phyloP scores from a whole-genome alignment of 2,797 vertebrate species.

The Xenops minutus region DNA sequence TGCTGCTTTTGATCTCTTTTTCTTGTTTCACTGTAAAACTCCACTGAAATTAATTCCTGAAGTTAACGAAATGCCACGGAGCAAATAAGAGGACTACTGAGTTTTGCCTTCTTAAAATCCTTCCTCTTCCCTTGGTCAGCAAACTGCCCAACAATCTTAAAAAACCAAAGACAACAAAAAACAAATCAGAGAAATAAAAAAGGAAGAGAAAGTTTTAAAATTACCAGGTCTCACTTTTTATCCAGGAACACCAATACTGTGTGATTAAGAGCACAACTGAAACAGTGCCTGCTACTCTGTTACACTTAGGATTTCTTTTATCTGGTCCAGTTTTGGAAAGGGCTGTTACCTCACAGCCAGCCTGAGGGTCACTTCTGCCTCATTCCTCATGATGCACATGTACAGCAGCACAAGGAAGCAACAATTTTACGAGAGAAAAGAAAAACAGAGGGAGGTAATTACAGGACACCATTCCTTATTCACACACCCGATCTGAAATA shows the following conservation, averaged over 20 bases:
- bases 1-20: not conserved
- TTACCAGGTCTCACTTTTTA: not conserved
- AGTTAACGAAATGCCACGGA: not conserved
- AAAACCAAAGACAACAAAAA: not conserved
- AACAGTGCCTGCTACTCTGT: not conserved
- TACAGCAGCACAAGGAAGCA: not conserved
- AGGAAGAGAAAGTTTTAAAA: not conserved
- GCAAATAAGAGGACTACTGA: not conserved
- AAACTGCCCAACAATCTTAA: not conserved
- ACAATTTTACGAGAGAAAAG: not conserved
- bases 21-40: not conserved
- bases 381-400: not conserved
- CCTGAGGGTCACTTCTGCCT: slow-evolving; percentile 20
- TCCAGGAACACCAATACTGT: not conserved
- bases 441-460: not conserved
- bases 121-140: not conserved
- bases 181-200: not conserved
- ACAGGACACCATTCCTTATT: not conserved
- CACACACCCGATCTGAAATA: not conserved
- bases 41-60: not conserved
- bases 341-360: slow-evolving; percentile 20
- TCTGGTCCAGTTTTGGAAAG: not conserved
- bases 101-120: not conserved
- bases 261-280: not conserved
- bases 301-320: not conserved